A percentile compares a stretch with the other conserved stretches of the same genome.
phyloP scores from a whole-genome alignment of 1,140 invertebrate genomes.

The Macrostomum lignano region DNA sequence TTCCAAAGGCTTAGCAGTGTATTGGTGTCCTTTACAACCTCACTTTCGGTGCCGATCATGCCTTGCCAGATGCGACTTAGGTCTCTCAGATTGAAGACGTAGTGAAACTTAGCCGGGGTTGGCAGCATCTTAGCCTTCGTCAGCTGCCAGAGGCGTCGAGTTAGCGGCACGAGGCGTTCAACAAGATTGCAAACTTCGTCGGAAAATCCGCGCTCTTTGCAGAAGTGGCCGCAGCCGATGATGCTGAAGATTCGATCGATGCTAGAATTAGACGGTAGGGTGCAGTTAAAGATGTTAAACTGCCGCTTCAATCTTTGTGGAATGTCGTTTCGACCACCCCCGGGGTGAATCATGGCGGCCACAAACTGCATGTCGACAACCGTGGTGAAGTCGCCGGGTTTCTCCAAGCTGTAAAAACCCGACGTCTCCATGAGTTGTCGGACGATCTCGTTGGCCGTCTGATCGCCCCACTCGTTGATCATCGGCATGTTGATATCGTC shows the following conservation, averaged over 20 bases:
- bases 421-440: constrained; percentile 83
- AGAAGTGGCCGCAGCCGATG: constrained; percentile 8
- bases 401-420: constrained; percentile 78
- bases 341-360: constrained; percentile 69
- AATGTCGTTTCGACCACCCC: constrained; percentile 74
- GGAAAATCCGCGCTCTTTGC: constrained; percentile 3
- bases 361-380: constrained; percentile 57
- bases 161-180: constrained; percentile 4
- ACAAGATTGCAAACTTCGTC: constrained; percentile 1
- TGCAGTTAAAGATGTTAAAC: constrained; percentile 78
- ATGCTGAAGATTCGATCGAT: constrained; percentile 54
- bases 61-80: constrained; percentile 28
- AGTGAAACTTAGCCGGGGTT: constrained; percentile 29
- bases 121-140: constrained; percentile 26
- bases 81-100: constrained; percentile 29
- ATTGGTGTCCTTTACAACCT: constrained; percentile 3
- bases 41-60: constrained; percentile 22
- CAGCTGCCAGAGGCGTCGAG: background rate
- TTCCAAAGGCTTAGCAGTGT: constrained; percentile 30
- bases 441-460: constrained; percentile 71
- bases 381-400: constrained; percentile 68
- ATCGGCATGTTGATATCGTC: constrained; percentile 78
- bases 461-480: constrained; percentile 78
- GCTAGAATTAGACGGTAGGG: constrained; percentile 49
- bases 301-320: constrained; percentile 70